A percentile compares a stretch with the other conserved stretches of the same genome.
phyloP scores from a whole-genome alignment of 2,888 invertebrate genomes.

The Cataglyphis albicans region DNA sequence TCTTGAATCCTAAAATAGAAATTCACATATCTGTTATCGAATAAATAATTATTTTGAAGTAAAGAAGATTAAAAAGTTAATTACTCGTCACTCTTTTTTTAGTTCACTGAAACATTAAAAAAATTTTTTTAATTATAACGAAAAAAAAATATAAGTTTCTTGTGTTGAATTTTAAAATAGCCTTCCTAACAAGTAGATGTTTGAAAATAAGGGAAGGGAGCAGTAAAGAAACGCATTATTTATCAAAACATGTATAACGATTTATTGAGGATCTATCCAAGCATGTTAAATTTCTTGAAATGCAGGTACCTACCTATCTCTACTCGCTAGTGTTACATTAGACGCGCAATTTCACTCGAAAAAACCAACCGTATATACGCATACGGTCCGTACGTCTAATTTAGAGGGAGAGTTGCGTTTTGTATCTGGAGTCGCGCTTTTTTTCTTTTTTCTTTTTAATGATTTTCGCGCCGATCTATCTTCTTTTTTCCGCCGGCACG shows the following conservation, averaged over 20 bases:
- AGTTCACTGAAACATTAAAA: background rate
- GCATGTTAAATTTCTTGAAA: conserved; percentile 84
- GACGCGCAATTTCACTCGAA: conserved; percentile 79
- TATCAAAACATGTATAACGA: conserved; percentile 85
- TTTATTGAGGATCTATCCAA: conserved; percentile 85
- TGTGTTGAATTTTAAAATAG: background rate
- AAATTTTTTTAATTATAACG: background rate
- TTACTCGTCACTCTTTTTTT: background rate
- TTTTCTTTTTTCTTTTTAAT: conserved; percentile 56
- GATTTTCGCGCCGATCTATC: conserved; percentile 50
- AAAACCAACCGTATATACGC: conserved; percentile 68
- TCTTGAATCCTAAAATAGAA: background rate
- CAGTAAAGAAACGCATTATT: conserved; percentile 41
- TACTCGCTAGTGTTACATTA: conserved; percentile 82
- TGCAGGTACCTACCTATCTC: conserved; percentile 85
- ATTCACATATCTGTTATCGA: too few relatives aligned
- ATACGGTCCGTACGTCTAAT: conserved; percentile 45
- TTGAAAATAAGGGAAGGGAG: background rate
- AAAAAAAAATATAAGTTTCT: background rate
- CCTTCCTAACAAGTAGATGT: background rate
- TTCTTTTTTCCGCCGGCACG: conserved; percentile 54
- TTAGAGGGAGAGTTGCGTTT: conserved; percentile 41
- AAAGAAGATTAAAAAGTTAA: background rate
- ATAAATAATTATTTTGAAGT: background rate
- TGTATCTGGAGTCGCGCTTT: conserved; percentile 37